Evolutionary conservation across 2,888 invertebrate species (phyloP), one percentile per base, ranked within the genome.

Genomic region (Microdon myrmicae): DNA sequence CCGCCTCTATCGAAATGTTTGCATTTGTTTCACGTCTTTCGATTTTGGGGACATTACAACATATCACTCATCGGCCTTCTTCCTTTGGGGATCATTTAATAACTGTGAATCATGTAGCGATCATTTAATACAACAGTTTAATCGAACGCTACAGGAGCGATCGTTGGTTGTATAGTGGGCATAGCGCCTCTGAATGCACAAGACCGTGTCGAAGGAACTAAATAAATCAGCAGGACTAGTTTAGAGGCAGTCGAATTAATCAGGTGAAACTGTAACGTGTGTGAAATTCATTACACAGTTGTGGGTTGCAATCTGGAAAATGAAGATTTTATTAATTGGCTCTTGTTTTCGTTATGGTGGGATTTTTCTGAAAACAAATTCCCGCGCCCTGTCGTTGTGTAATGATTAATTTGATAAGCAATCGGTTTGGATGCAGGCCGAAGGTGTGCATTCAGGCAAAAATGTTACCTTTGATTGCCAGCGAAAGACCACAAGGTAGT

Each of bases 111-210:
- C 56, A 61, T 61, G 56, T 56, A 56, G 56, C 58, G 58, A 47
- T 64, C 64, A 64, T 51, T 64, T 64, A 64, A n/a, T n/a, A n/a
- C n/a, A n/a, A 64, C 64, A 64, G 56, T 58, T 64, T 58, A 64
- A 58, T 64, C 64, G 58, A 64, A 58, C 64, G 49, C 47, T 61
- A 29, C 26, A 23, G 32, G 48, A 22, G 55, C 44, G 47, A 17
- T 22, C 53, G 29, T 37, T 16, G 25, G 39, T 39, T 17, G 13
- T 35, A 35, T 39, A 31, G 37, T 55, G 48, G 43, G 31, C 48
- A 44, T 49, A 61, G 60, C 60, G 60, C 60, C 55, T 61, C 55
- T 41, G 39, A 47, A 54, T 25, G 10, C 56, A 20, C 29, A 20
- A 39, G 19, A 44, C 35, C 56, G 56, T 49, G 39, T 44, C 56